phyloP scores from a whole-genome alignment of 2,888 invertebrate genomes.

The Liopterus haemorrhoidalis region DNA sequence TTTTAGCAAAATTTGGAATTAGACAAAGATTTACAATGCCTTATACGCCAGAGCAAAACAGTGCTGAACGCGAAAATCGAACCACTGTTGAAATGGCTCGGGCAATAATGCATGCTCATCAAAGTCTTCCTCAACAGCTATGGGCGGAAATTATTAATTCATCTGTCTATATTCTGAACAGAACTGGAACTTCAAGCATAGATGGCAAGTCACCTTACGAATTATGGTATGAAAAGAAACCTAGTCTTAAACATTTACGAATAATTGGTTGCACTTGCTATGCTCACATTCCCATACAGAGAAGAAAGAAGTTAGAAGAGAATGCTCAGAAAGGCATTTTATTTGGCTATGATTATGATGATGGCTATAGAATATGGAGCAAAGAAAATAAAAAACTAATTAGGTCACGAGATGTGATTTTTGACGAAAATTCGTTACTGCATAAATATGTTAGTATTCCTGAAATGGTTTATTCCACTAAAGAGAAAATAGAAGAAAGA shows the following conservation, averaged over 20 bases:
- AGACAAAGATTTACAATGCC: slow-evolving; percentile 29
- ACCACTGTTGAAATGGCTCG: slow-evolving; percentile 9
- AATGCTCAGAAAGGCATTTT: slow-evolving; percentile 26
- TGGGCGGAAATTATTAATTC: slow-evolving; percentile 28
- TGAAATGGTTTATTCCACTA: neutral
- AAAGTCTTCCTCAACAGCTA: slow-evolving; percentile 22
- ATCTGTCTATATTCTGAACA: slow-evolving; percentile 26
- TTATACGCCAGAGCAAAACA: slow-evolving; percentile 32
- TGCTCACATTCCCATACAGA: slow-evolving; percentile 11
- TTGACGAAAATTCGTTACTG: slow-evolving; percentile 10
- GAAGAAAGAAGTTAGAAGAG: slow-evolving; percentile 16
- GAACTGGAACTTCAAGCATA: slow-evolving; percentile 29
- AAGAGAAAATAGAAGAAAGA: neutral
- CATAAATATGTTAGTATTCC: no score
- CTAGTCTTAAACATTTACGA: slow-evolving; percentile 27
- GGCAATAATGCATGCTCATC: slow-evolving; percentile 14
- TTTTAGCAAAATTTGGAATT: slow-evolving; percentile 29
- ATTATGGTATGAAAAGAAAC: slow-evolving; percentile 29
- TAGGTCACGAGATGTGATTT: slow-evolving; percentile 9
- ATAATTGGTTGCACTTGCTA: slow-evolving; percentile 27
- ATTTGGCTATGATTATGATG: slow-evolving; percentile 32
- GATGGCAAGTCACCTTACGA: slow-evolving; percentile 31
- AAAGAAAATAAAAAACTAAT: slow-evolving; percentile 14
- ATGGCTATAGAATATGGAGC: slow-evolving; percentile 29
- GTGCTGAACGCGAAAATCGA: slow-evolving; percentile 18